Percentiles rank a stretch among this genome's conserved stretches.
Conservation (phyloP, 2,888 invertebrate genomes). For the Clepsis dumicolana region DNA sequence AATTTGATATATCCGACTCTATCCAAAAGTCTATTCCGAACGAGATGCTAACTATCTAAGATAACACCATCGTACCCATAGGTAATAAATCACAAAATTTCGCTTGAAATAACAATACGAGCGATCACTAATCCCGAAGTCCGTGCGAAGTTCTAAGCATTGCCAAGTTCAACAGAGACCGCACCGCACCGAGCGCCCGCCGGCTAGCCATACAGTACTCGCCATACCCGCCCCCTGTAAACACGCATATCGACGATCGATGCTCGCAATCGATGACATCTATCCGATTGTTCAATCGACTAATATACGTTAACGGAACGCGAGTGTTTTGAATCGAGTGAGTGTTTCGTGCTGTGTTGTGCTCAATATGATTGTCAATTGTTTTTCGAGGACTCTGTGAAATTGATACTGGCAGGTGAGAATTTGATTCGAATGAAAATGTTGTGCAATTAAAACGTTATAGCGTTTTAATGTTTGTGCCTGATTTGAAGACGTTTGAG, state of each 20-base stretch:
- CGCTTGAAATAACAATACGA: slow-evolving; percentile 11
- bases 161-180: slow-evolving; percentile 79
- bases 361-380: slow-evolving; percentile 29
- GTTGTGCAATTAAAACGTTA: slow-evolving; percentile 1
- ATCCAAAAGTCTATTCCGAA: neutral
- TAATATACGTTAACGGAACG: slow-evolving; percentile 10
- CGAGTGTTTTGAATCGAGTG: slow-evolving; percentile 17
- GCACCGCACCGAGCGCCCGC: slow-evolving; percentile 60
- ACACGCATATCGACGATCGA: slow-evolving; percentile 66
- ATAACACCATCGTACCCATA: neutral
- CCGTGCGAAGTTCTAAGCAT: slow-evolving; percentile 50
- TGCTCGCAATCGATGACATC: slow-evolving; percentile 19
- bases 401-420: slow-evolving; percentile 34
- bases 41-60: neutral
- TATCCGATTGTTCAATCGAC: slow-evolving; percentile 22
- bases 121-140: slow-evolving; percentile 22
- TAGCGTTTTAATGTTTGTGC: neutral
- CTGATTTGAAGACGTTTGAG: neutral
- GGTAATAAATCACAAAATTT: neutral
- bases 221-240: slow-evolving; percentile 73
- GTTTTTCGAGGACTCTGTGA: slow-evolving; percentile 22
- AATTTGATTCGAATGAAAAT: neutral
- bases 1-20: neutral
- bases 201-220: slow-evolving; percentile 62
- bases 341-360: slow-evolving; percentile 31